A percentile compares a stretch with the other conserved stretches of the same genome.
These are phyloP conservation scores for Taenioides sp. DNA, from an alignment of 2,797 vertebrate genomes.

Conservation along the genomic window DNA sequence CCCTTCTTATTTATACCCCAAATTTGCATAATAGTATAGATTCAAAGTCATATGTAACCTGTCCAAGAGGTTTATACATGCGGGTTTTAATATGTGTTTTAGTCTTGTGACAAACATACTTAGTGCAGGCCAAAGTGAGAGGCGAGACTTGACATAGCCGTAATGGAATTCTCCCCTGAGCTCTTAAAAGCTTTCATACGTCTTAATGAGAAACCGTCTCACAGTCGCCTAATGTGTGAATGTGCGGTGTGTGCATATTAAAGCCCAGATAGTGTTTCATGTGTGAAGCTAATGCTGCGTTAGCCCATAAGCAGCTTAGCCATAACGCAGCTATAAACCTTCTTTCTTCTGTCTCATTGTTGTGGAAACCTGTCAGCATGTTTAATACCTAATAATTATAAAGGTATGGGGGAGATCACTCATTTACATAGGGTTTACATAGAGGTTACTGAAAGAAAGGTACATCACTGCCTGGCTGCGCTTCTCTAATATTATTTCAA, in stretches of 20 bases:
- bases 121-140: slow-evolving; percentile 55
- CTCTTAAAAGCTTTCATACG: slow-evolving; percentile 69
- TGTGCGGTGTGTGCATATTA: slow-evolving; percentile 24
- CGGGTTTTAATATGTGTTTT: slow-evolving; percentile 45
- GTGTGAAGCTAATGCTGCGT: slow-evolving; percentile 40
- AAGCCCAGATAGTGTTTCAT: slow-evolving; percentile 29
- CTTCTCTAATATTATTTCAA: background rate
- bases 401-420: background rate
- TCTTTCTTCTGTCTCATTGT: slow-evolving; percentile 27
- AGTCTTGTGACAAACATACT: slow-evolving; percentile 58
- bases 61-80: slow-evolving; percentile 24
- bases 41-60: slow-evolving; percentile 6
- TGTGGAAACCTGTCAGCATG: slow-evolving; percentile 43
- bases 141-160: slow-evolving; percentile 60
- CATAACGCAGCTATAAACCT: slow-evolving; percentile 34
- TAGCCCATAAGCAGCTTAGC: slow-evolving; percentile 57
- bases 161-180: slow-evolving; percentile 69
- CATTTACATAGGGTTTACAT: background rate
- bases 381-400: slow-evolving; percentile 28
- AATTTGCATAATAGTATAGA: slow-evolving; percentile 42
- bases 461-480: no score
- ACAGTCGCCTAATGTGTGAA: slow-evolving; percentile 42
- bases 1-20: background rate
- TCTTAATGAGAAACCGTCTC: slow-evolving; percentile 68
- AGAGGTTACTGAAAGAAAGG: background rate